phyloP scores from a whole-genome alignment of 2,888 invertebrate genomes.

The Hydraecia micacea region DNA sequence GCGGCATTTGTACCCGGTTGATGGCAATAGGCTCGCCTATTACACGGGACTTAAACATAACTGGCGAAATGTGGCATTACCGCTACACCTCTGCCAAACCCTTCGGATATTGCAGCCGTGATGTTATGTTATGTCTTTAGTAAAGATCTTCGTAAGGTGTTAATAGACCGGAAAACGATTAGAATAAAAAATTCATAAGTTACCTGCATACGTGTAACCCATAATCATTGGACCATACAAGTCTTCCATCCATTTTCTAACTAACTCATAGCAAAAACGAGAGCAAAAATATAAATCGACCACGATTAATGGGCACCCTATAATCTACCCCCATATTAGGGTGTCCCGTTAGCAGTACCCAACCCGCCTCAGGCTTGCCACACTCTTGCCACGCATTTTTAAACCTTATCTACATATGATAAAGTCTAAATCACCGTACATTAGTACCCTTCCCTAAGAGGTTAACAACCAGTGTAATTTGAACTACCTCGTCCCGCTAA shows the following conservation, averaged over 20 bases:
- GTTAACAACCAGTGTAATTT: constrained; percentile 35
- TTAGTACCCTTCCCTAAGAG: constrained; percentile 40
- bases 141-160: not conserved
- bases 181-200: not conserved
- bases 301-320: constrained; percentile 68
- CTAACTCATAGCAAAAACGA: constrained; percentile 46
- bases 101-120: not conserved
- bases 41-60: too few relatives aligned
- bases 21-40: not conserved
- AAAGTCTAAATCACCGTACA: constrained; percentile 50
- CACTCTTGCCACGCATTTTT: constrained; percentile 37
- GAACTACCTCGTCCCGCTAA: constrained; percentile 35
- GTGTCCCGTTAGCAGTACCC: constrained; percentile 73
- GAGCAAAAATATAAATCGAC: constrained; percentile 59
- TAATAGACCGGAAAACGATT: not conserved
- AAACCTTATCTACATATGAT: constrained; percentile 49
- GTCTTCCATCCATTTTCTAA: constrained; percentile 44
- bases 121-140: not conserved
- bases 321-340: constrained; percentile 79
- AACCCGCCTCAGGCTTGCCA: constrained; percentile 50
- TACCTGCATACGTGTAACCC: not conserved
- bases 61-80: not conserved
- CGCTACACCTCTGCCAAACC: not conserved
- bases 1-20: not conserved
- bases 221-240: constrained; percentile 40